These are phyloP conservation scores for Hypocryptadius cinnamomeus DNA, from an alignment of 2,113 vertebrate species.

Conservation along the genomic window DNA sequence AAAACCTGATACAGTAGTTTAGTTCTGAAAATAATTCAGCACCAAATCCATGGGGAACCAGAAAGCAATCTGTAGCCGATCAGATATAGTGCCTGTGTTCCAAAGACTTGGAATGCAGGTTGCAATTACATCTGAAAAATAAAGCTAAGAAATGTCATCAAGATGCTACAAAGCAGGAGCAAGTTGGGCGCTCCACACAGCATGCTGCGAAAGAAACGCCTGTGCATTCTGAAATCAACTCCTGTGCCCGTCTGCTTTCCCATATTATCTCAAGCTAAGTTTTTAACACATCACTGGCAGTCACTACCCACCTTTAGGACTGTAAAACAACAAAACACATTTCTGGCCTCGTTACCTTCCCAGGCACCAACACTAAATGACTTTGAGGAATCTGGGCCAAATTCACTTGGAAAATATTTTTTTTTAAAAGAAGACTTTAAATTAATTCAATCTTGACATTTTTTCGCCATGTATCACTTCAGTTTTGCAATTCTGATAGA, in stretches of 20 bases:
- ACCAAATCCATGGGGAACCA: neutral
- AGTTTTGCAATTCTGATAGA: neutral
- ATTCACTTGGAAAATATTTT: neutral
- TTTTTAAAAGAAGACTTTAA: neutral
- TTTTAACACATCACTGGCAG: neutral
- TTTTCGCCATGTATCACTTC: neutral
- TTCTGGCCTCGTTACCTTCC: neutral
- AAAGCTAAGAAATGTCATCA: neutral
- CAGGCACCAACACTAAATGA: neutral
- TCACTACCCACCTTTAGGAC: neutral
- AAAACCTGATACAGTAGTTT: neutral
- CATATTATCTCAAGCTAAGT: neutral
- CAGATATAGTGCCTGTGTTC: neutral
- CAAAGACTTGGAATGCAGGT: neutral
- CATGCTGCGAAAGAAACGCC: neutral
- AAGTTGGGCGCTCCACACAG: neutral
- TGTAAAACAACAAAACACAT: neutral
- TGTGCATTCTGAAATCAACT: neutral
- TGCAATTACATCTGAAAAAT: neutral
- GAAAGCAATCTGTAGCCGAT: neutral
- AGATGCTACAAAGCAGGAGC: neutral
- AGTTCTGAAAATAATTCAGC: slow-evolving; percentile 1
- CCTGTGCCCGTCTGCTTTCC: neutral
- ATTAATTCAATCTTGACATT: neutral
- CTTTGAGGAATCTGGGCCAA: neutral